Conservation (phyloP, 2,113 vertebrate species). For the Laticauda laticaudata region DNA sequence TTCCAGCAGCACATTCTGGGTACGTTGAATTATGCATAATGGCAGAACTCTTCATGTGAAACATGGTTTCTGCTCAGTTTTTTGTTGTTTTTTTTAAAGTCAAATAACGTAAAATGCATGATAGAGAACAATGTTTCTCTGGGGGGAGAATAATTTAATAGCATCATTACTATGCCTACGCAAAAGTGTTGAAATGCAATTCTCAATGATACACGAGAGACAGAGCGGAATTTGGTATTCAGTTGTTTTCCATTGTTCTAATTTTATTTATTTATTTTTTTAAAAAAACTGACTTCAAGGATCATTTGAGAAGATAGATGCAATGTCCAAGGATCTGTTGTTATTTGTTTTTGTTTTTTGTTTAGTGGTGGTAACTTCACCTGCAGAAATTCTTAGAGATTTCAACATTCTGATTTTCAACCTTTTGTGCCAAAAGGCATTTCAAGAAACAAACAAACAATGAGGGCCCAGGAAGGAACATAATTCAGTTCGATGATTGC, state of each 20-base stretch:
- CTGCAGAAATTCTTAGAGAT: neutral
- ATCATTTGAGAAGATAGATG: neutral
- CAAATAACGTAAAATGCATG: constrained; percentile 21
- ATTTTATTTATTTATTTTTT: constrained; percentile 25
- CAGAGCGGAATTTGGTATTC: constrained; percentile 13
- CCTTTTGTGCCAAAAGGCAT: neutral
- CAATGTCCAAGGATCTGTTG: neutral
- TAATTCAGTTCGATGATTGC: neutral
- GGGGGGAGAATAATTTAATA: neutral
- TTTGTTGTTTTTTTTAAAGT: neutral
- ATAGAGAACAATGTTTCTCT: neutral
- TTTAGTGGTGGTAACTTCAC: neutral
- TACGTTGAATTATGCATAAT: neutral
- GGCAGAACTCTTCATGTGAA: neutral
- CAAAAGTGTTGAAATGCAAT: constrained; percentile 32
- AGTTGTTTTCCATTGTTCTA: constrained; percentile 10
- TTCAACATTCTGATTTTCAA: neutral
- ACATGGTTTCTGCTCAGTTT: neutral
- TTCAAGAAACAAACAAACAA: neutral
- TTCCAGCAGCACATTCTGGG: neutral
- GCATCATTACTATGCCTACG: constrained; percentile 1
- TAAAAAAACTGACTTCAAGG: neutral
- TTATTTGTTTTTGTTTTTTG: neutral
- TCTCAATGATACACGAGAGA: constrained; percentile 18
- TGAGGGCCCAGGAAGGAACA: neutral